Evolutionary conservation across 2,113 vertebrate species (phyloP), one percentile per base, ranked within the genome.

Genomic region (Agapornis roseicollis): DNA sequence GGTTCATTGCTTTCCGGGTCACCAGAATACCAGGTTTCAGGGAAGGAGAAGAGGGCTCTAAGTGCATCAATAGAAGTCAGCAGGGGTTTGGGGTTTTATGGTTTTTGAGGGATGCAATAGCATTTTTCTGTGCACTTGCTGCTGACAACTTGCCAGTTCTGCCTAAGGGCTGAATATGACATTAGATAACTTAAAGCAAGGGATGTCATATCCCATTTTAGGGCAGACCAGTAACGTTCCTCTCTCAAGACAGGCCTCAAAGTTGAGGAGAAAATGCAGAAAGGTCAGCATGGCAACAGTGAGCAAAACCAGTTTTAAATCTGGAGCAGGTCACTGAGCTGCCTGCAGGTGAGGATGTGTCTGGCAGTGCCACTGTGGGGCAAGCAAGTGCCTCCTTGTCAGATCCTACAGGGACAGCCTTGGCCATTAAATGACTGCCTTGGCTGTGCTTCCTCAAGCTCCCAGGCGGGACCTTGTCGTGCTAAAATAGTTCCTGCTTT

Each of bases 351-450:
- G 33, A 47, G 61, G n/a, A 17, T 8, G 42, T 4, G 8, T 50
- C 49, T 10, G 4, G 14, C 7, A 10, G 31, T 60, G 63, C 49
- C 35, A 8, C 50, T 2, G 25, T 0, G 0, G 47, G 64, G 39
- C 46, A 35, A 10, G 60, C 41, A 35, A 10, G 53, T 29, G 13
- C 41, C 24, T 44, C 35, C 31, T 44, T 53, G 19, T 53, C n/a
- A 65, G 2, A 42, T 19, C n/a, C 64, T n/a, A 0, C 12, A 15
- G 52, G 58, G 35, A 7, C 24, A 56, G n/a, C 41, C 13, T 29
- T n/a, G 49, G 10, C 39, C 44, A 6, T 46, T 13, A 13, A 69
- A 49, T 28, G n/a, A 9, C 35, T 71, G 49, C 44, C 20, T 22
- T 23, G 46, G 11, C 56, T 49, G 3, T 2, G 7, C 23, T 33